Evolutionary conservation across 2,797 vertebrate genomes (phyloP).

Genomic region (Xerus rutilus): DNA sequence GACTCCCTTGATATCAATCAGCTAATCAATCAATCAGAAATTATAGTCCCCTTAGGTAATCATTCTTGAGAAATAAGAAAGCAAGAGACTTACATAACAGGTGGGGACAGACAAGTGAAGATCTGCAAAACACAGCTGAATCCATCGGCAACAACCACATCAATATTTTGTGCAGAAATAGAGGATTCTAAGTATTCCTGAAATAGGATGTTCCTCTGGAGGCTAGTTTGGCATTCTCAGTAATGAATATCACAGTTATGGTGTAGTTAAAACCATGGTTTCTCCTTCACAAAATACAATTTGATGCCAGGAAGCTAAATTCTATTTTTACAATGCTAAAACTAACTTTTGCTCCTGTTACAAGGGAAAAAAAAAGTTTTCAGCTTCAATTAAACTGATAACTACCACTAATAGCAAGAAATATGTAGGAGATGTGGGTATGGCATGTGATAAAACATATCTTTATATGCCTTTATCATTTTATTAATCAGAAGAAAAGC

Average conservation of each 20-base stretch:
- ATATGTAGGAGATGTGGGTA: not conserved
- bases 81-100: conserved; percentile 21
- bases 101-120: conserved; percentile 2
- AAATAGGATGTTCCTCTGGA: conserved; percentile 52
- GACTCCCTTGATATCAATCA: conserved; percentile 37
- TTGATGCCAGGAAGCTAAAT: conserved; percentile 45
- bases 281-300: conserved; percentile 62
- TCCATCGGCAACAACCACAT: not conserved
- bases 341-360: conserved; percentile 39
- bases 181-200: conserved; percentile 36
- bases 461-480: not conserved
- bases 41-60: not conserved
- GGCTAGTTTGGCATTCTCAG: conserved; percentile 35
- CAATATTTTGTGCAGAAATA: not conserved
- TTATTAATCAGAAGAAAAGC: not conserved
- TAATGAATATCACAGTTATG: conserved; percentile 52
- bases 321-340: conserved; percentile 61
- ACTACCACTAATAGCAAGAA: not conserved
- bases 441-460: not conserved
- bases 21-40: conserved; percentile 47
- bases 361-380: not conserved
- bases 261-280: conserved; percentile 45
- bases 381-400: conserved; percentile 7
- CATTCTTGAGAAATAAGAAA: conserved; percentile 31
- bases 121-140: not conserved